These are phyloP conservation scores for Lacanobia oleracea DNA, from an alignment of 2,888 invertebrate species.

Conservation along the genomic window DNA sequence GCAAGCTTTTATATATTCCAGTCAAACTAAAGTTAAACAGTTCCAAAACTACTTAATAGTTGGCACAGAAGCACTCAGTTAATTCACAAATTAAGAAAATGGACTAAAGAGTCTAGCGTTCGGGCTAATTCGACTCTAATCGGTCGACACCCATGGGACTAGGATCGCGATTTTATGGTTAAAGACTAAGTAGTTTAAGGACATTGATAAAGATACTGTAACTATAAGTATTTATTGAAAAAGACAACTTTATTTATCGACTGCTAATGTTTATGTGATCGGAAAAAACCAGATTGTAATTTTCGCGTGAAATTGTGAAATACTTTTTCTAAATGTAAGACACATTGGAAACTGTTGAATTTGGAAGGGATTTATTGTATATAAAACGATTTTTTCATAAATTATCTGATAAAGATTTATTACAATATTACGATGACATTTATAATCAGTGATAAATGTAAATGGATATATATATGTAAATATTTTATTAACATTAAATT, in stretches of 20 bases:
- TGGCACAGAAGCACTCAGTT: constrained; percentile 38
- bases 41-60: constrained; percentile 18
- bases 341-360: too few species aligned
- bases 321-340: too few species aligned
- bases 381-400: too few species aligned
- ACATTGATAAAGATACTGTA: neutral
- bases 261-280: too few species aligned
- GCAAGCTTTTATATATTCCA: neutral
- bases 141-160: constrained; percentile 32
- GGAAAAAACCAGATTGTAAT: too few species aligned
- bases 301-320: too few species aligned
- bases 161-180: constrained; percentile 24
- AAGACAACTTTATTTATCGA: neutral
- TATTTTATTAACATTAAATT: too few species aligned
- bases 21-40: constrained; percentile 14
- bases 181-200: constrained; percentile 7
- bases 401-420: too few species aligned
- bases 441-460: too few species aligned
- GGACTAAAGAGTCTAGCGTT: constrained; percentile 16
- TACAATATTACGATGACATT: too few species aligned
- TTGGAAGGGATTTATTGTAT: too few species aligned
- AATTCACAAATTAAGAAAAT: constrained; percentile 55
- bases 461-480: too few species aligned
- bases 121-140: constrained; percentile 47
- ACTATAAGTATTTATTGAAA: neutral